Evolutionary conservation across 2,797 vertebrate genomes (phyloP).

Genomic region (Mus minutoides): DNA sequence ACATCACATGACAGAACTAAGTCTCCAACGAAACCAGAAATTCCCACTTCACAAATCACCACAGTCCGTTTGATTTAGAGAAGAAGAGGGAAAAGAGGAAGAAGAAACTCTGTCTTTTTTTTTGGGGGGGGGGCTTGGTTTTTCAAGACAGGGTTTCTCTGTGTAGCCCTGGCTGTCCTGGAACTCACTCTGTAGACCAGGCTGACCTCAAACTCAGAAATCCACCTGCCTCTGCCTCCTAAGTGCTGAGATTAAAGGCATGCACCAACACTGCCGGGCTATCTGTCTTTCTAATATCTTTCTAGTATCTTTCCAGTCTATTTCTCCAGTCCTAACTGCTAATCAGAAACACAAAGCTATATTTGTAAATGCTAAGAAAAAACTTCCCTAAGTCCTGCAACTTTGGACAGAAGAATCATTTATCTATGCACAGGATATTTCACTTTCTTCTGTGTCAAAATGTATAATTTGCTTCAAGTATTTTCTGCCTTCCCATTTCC

Average conservation of each 20-base stretch:
- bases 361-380: slow-evolving; percentile 30
- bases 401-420: slow-evolving; percentile 1
- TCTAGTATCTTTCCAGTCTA: slow-evolving; percentile 11
- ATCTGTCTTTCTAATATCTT: background rate
- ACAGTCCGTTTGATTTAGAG: background rate
- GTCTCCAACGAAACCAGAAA: background rate
- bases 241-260: too few relatives aligned
- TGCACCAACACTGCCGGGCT: too few relatives aligned
- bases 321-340: background rate
- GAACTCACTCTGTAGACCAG: too few relatives aligned
- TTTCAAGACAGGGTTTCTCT: too few relatives aligned
- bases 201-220: too few relatives aligned
- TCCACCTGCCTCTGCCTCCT: too few relatives aligned
- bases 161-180: too few relatives aligned
- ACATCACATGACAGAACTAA: background rate
- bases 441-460: background rate
- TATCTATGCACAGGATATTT: background rate
- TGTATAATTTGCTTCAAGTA: background rate
- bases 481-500: background rate
- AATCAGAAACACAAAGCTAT: background rate
- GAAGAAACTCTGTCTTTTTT: background rate
- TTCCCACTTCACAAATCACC: background rate
- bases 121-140: too few relatives aligned
- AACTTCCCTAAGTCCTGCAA: slow-evolving; percentile 7
- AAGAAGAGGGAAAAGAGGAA: background rate